phyloP scores from a whole-genome alignment of 2,113 vertebrate species.

The Oncorhynchus masou region DNA sequence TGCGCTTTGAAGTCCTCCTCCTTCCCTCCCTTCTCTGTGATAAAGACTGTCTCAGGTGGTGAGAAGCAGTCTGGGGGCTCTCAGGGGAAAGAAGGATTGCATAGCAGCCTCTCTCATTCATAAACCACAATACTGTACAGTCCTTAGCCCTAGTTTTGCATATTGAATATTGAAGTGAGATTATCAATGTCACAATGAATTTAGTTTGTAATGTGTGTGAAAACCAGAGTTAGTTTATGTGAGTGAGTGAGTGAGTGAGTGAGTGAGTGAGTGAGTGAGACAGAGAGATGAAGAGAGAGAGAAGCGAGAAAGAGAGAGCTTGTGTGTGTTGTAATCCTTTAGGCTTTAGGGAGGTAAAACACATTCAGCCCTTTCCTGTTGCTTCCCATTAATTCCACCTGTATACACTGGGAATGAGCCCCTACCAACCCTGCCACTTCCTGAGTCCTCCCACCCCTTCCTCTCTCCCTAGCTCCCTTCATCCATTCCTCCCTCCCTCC shows the following conservation, averaged over 20 bases:
- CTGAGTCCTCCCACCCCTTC: conserved; percentile 42
- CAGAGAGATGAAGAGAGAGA: too few species aligned
- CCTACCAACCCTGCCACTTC: conserved; percentile 55
- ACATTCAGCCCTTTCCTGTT: conserved; percentile 60
- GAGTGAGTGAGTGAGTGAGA: neutral
- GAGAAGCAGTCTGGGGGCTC: conserved; percentile 1
- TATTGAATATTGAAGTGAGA: too few species aligned
- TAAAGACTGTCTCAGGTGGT: neutral
- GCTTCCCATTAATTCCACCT: conserved; percentile 73
- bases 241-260: too few species aligned
- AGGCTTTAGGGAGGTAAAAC: conserved; percentile 56
- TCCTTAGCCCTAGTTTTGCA: too few species aligned
- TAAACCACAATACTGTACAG: too few species aligned
- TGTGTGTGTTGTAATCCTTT: conserved; percentile 25
- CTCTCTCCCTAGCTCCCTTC: neutral
- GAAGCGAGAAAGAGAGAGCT: too few species aligned
- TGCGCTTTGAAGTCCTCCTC: too few species aligned
- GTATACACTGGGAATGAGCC: conserved; percentile 66
- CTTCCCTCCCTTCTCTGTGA: neutral
- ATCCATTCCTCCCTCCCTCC: neutral
- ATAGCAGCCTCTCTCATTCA: too few species aligned
- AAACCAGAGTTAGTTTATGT: neutral
- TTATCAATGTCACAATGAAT: too few species aligned
- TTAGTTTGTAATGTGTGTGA: neutral
- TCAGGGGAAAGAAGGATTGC: neutral